Conservation (phyloP, 2,797 vertebrate species). For the Sebastes cheni region DNA sequence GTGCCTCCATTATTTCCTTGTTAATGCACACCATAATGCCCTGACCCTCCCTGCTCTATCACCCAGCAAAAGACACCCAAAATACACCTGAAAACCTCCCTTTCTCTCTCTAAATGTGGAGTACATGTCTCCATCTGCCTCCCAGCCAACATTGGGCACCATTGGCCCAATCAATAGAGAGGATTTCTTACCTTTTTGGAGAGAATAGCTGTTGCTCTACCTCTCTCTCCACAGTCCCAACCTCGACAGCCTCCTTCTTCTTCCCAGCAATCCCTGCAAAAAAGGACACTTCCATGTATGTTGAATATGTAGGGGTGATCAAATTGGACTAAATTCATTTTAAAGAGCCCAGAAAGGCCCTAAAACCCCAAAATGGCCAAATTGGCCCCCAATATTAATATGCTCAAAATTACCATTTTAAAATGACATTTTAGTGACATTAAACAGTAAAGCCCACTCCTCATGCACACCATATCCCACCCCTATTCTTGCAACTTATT, state of each 20-base stretch:
- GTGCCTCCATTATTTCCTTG: conserved; percentile 80
- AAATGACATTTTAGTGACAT: conserved; percentile 39
- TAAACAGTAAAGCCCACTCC: conserved; percentile 58
- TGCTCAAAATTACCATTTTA: conserved; percentile 43
- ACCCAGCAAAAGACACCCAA: conserved; percentile 53
- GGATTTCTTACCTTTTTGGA: conserved; percentile 80
- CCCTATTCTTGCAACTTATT: conserved; percentile 76
- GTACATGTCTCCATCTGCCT: conserved; percentile 28
- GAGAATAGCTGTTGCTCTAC: conserved; percentile 25
- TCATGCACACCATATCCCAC: conserved; percentile 57
- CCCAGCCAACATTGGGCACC: conserved; percentile 47
- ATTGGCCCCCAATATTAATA: neutral
- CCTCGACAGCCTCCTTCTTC: conserved; percentile 83
- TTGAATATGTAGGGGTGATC: conserved; percentile 83
- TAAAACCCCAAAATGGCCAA: conserved; percentile 44
- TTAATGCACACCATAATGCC: conserved; percentile 68
- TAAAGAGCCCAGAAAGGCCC: conserved; percentile 42
- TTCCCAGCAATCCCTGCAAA: conserved; percentile 89
- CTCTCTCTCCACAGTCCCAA: conserved; percentile 70
- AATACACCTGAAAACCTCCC: conserved; percentile 59
- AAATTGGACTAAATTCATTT: conserved; percentile 67
- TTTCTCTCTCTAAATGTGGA: conserved; percentile 39
- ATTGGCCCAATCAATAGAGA: conserved; percentile 35
- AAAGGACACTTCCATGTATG: conserved; percentile 85
- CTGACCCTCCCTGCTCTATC: conserved; percentile 67